Evolutionary conservation across 2,888 invertebrate genomes (phyloP), one percentile per base, ranked within the genome.

Genomic region (Rhagonycha lutea): DNA sequence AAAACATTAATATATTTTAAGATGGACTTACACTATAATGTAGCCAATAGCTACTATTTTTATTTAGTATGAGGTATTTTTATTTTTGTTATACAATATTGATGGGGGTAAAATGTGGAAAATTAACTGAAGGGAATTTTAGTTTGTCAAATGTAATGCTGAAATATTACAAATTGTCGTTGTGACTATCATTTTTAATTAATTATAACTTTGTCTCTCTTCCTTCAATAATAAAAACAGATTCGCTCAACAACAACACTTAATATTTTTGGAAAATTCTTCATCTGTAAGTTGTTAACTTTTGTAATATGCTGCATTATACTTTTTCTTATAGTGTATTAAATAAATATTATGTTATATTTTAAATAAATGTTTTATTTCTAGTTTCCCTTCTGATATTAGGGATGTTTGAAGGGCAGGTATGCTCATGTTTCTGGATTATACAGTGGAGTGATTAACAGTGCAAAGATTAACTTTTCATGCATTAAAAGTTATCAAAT

Each of bases 21-120:
- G 68, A 65, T 69, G 69, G 69, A 72, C 75, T 24, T 70, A 72
- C 62, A 75, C 72, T 47, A n/a, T 47, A 47, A 47, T 47, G 47
- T 68, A 73, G 73, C 29, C 70, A 76, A 60, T 69, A 63, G 69
- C 71, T 73, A 68, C 72, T 76, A 76, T 70, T 71, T 76, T 76
- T 72, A 76, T 76, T 76, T 73, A 70, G 62, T 76, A 76, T 68
- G 26, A 72, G 68, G 61, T 74, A 73, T 71, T 63, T 73, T 76
- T 73, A 76, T 76, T 76, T 76, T 76, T 73, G 71, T 76, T 71
- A 73, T 47, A 47, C 47, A 47, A 47, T 73, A 14, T 68, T 67
- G 68, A 63, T 73, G 76, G 70, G 69, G 61, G 65, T 61, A 11
- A 47, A 61, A 23, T 61, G 11, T 60, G 24, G 60, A 18, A 18